Base-by-base conservation (phyloP, 2,888 invertebrate genomes). In the Odontothrips loti region DNA sequence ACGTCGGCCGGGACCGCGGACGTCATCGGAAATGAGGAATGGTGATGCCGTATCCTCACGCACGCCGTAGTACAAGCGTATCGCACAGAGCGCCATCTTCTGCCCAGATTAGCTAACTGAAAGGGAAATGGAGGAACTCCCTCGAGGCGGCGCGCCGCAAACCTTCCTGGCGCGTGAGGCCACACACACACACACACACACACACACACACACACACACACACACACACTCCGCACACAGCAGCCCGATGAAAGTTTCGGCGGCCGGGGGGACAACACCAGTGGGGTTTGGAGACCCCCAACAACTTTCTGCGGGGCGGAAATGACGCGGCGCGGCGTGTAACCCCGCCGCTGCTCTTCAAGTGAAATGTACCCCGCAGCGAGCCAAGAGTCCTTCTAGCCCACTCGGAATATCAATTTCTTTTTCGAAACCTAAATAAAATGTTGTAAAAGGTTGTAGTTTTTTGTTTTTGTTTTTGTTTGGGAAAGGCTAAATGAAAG, bases 91-190 rank as follows among this genome's bases (percentile, higher is more conserved):
- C 51, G 51, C 15, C 15, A 12, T n/a, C 63, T 23, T 23, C 23
- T 12, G 68, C 27, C 23, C 68, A n/a, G 68, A 17, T 58, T 58
- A 58, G 68, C 68, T 27, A 75, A 75, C 23, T 75, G 68, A 75
- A 75, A 75, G 68, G 68, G 68, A 75, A 75, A 75, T 75, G 23
- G 68, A 75, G 23, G 68, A 58, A n/a, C 58, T 58, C n/a, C 58
- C 58, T 17, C 58, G 17, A 58, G 34, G 34, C 58, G 58, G 58
- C 58, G 34, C 34, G 34, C 34, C 34, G 34, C 34, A 43, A 43
- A 43, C 34, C 34, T 4, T 6, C 34, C 34, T 43, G 34, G 34
- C 34, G 34, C 34, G 34, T 43, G 34, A 43, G 34, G 34, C 34
- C 34, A 43, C 34, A 43, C 34, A 43, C 34, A 43, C 34, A 43